Conservation (phyloP, 2,888 invertebrate genomes). For the Creontiades dilutus region DNA sequence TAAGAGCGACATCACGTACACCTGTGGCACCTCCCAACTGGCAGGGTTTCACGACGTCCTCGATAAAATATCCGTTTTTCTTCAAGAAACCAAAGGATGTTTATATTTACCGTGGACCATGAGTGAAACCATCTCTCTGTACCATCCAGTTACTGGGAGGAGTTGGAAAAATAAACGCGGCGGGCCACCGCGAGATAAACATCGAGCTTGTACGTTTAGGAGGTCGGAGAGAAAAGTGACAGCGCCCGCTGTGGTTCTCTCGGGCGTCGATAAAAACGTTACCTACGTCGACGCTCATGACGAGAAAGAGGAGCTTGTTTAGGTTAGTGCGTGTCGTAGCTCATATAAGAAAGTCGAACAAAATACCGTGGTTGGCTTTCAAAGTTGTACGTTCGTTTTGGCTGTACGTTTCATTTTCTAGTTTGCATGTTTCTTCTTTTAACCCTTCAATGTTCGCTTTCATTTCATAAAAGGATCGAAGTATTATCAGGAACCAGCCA, state of each 20-base stretch:
- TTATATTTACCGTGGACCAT: slow-evolving; percentile 29
- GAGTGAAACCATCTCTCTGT: slow-evolving; percentile 20
- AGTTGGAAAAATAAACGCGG: not conserved
- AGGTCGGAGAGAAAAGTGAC: not conserved
- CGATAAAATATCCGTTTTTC: slow-evolving; percentile 28
- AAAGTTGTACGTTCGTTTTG: too few species aligned
- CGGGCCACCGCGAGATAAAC: not conserved
- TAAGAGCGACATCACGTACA: slow-evolving; percentile 25
- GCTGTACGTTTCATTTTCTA: too few species aligned
- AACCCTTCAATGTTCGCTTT: too few species aligned
- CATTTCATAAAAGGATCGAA: too few species aligned
- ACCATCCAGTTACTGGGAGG: not conserved
- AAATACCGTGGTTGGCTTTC: too few species aligned
- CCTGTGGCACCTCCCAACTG: slow-evolving; percentile 22
- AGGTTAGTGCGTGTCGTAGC: too few species aligned
- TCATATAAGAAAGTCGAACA: too few species aligned
- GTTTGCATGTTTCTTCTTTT: too few species aligned
- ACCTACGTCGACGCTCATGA: slow-evolving; percentile 2
- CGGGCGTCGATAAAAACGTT: slow-evolving; percentile 16
- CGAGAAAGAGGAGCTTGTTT: not conserved
- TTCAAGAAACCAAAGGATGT: not conserved
- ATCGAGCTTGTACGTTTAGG: slow-evolving; percentile 1
- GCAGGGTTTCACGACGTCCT: slow-evolving; percentile 31
- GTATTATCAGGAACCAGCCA: too few species aligned
- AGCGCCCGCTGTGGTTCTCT: not conserved